Evolutionary conservation across 2,113 vertebrate genomes (phyloP).

Genomic region (Epinephelus moara): DNA sequence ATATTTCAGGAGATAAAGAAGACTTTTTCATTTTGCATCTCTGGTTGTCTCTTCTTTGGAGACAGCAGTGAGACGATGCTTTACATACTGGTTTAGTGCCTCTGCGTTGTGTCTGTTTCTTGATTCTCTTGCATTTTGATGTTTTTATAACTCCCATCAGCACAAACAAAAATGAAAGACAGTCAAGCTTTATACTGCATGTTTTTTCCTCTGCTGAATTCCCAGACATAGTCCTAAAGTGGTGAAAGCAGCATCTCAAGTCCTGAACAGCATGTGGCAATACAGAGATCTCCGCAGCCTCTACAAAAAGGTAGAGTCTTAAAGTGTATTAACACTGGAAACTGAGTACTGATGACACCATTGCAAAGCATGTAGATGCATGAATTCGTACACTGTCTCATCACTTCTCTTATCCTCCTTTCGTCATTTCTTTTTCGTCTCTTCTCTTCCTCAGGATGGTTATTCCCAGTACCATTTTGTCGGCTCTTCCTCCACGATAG

Average conservation of each 20-base stretch:
- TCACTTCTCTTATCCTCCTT: neutral
- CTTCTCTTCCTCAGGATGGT: conserved; percentile 88
- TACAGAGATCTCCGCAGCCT: conserved; percentile 99
- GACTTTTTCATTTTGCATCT: neutral
- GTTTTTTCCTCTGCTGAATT: conserved; percentile 75
- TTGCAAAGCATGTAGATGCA: neutral
- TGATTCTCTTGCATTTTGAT: conserved; percentile 6
- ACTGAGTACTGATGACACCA: neutral
- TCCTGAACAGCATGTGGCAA: conserved; percentile 99
- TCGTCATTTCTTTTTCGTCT: neutral
- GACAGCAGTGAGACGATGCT: neutral
- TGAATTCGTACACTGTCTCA: neutral
- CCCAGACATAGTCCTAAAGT: conserved; percentile 98
- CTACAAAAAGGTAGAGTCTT: conserved; percentile 95
- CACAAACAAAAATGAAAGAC: conserved; percentile 2
- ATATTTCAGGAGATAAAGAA: conserved; percentile 18
- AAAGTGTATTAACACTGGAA: neutral
- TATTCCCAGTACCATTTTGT: conserved; percentile 99
- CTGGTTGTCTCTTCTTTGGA: neutral
- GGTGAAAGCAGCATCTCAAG: conserved; percentile 99
- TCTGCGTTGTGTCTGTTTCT: neutral
- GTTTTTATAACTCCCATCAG: neutral
- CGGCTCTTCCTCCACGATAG: conserved; percentile 98
- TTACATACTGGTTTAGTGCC: neutral
- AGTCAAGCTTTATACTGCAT: conserved; percentile 68